A percentile compares a stretch with the other conserved stretches of the same genome.
These are phyloP conservation scores for Drosophila pandora DNA, from an alignment of 1,140 invertebrate genomes.

Conservation along the genomic window DNA sequence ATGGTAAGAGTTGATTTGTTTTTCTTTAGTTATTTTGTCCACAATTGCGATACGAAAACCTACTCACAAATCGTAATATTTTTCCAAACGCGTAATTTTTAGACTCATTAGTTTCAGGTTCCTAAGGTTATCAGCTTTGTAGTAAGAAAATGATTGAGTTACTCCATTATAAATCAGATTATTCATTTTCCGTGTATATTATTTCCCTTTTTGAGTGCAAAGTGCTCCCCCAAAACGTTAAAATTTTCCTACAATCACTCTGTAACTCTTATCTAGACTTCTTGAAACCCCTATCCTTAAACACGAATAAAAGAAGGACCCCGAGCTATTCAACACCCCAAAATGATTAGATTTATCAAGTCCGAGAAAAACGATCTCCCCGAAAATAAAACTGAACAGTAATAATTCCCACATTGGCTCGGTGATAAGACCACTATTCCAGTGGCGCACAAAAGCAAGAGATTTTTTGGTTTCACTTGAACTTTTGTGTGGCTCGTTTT, in stretches of 20 bases:
- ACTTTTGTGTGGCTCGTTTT: conserved; percentile 3
- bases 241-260: not conserved
- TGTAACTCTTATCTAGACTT: not conserved
- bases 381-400: not conserved
- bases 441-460: conserved; percentile 17
- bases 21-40: not conserved
- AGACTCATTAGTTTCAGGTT: not conserved
- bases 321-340: not conserved
- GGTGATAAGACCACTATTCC: conserved; percentile 32
- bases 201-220: not conserved
- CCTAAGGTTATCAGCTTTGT: conserved; percentile 2
- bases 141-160: not conserved
- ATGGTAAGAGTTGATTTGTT: not conserved
- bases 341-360: conserved; percentile 11
- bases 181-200: not conserved
- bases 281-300: not conserved
- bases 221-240: not conserved
- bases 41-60: not conserved
- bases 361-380: not conserved
- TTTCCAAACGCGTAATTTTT: conserved; percentile 4
- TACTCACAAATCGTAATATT: not conserved
- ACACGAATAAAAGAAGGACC: not conserved
- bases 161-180: not conserved
- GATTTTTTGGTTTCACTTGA: conserved; percentile 3
- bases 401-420: conserved; percentile 8